These are phyloP conservation scores for Gymnorhina tibicen DNA, from an alignment of 2,113 vertebrate genomes.

Conservation along the genomic window DNA sequence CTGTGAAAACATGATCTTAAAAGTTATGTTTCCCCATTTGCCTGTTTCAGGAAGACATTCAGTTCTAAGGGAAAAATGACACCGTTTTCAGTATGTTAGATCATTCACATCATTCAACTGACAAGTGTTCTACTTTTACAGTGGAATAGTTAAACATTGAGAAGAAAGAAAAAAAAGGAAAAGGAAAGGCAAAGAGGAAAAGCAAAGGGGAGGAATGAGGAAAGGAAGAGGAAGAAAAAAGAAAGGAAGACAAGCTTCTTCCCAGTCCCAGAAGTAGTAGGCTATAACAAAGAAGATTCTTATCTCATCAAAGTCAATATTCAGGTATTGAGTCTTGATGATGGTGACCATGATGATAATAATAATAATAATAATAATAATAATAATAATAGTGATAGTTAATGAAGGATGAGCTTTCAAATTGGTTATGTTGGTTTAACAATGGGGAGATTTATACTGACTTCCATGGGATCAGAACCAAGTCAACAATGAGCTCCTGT, in stretches of 20 bases:
- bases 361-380: not conserved
- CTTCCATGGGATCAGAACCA: not conserved
- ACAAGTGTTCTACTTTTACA: conserved; percentile 11
- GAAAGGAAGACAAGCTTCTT: not conserved
- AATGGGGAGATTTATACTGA: not conserved
- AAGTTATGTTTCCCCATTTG: conserved; percentile 21
- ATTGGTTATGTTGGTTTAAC: not conserved
- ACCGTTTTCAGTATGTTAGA: conserved; percentile 10
- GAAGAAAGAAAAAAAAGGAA: not conserved
- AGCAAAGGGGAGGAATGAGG: not conserved
- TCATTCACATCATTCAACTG: conserved; percentile 27
- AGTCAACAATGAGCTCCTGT: not conserved
- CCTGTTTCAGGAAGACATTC: conserved; percentile 11
- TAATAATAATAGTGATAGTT: not conserved
- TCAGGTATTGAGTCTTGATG: not conserved
- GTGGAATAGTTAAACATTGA: conserved; percentile 12
- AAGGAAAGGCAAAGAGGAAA: not conserved
- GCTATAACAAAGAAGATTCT: not conserved
- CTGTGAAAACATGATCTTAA: conserved; percentile 39
- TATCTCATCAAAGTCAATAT: not conserved
- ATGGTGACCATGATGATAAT: not conserved
- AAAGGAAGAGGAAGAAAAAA: not conserved
- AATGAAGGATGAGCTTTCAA: not conserved
- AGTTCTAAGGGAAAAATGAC: conserved; percentile 9
- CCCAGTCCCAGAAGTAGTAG: not conserved